Evolutionary conservation across 1,140 invertebrate species (phyloP).

Genomic region (Liolophura sinensis): DNA sequence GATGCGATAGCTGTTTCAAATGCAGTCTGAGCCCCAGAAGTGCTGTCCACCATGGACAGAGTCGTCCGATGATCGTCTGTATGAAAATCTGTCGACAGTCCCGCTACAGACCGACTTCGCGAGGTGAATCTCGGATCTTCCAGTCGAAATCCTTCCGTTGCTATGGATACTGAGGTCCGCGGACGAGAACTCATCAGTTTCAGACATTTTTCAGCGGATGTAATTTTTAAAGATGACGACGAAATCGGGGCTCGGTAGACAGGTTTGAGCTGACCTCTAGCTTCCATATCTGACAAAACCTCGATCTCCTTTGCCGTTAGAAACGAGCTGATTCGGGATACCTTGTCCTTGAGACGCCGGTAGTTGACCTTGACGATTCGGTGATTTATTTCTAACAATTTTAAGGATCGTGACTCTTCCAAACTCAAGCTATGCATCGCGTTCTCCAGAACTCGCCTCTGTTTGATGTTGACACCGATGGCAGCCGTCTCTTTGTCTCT

Average conservation of each 20-base stretch:
- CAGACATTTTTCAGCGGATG: constrained; percentile 38
- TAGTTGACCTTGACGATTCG: constrained; percentile 47
- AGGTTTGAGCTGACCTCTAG: constrained; percentile 36
- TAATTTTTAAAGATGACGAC: constrained; percentile 47
- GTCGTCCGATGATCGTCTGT: not conserved
- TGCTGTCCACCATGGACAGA: not conserved
- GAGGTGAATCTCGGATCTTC: not conserved
- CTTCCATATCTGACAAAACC: constrained; percentile 36
- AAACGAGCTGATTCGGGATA: constrained; percentile 42
- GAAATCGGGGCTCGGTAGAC: constrained; percentile 26
- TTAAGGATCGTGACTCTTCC: constrained; percentile 41
- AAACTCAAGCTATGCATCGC: constrained; percentile 41
- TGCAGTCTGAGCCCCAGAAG: not conserved
- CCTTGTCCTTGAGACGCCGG: constrained; percentile 43
- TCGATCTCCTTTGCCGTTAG: constrained; percentile 44
- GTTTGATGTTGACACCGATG: constrained; percentile 45
- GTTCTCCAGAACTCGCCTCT: constrained; percentile 45
- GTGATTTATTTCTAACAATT: constrained; percentile 44
- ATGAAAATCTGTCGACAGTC: not conserved
- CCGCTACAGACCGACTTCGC: not conserved
- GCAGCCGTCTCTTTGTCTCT: constrained; percentile 43
- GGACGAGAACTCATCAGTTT: constrained; percentile 17
- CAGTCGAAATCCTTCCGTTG: constrained; percentile 10
- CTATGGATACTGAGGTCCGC: not conserved
- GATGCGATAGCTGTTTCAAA: not conserved